Percentiles rank a stretch among this genome's conserved stretches.
Evolutionary conservation across 2,797 vertebrate genomes (phyloP).

Genomic region (Cichlasoma orientale): DNA sequence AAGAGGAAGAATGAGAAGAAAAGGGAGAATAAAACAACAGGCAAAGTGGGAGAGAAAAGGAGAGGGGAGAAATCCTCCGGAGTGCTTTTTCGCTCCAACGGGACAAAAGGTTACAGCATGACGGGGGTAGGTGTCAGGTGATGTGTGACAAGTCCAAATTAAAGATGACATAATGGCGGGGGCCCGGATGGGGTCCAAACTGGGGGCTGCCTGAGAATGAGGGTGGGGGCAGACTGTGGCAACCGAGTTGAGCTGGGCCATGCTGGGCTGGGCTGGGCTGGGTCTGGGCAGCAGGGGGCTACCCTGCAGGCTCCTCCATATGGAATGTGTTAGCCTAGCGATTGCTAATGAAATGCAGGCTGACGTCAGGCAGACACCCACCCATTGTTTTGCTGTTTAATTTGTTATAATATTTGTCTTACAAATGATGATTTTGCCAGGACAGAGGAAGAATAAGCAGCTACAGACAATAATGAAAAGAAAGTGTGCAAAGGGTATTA

Average conservation of each 20-base stretch:
- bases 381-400: conserved; percentile 82
- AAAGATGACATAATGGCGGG: conserved; percentile 82
- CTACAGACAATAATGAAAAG: conserved; percentile 31
- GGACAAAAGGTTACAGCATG: conserved; percentile 82
- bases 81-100: conserved; percentile 67
- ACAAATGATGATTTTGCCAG: conserved; percentile 77
- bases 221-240: conserved; percentile 68
- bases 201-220: conserved; percentile 60
- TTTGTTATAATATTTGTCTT: conserved; percentile 85
- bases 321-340: conserved; percentile 82
- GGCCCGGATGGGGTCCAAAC: conserved; percentile 72
- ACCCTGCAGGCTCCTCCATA: conserved; percentile 81
- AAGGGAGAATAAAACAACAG: conserved; percentile 70
- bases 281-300: conserved; percentile 79
- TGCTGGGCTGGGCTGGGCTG: conserved; percentile 62
- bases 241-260: conserved; percentile 69
- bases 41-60: conserved; percentile 64
- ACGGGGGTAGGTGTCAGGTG: conserved; percentile 82
- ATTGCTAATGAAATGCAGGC: conserved; percentile 83
- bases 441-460: conserved; percentile 53
- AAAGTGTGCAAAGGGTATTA: conserved; percentile 29
- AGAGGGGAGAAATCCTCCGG: conserved; percentile 62
- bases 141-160: conserved; percentile 84
- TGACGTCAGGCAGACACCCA: conserved; percentile 82
- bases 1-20: conserved; percentile 45